These are phyloP conservation scores for Brenthis ino DNA, from an alignment of 2,888 invertebrate genomes.

Conservation along the genomic window DNA sequence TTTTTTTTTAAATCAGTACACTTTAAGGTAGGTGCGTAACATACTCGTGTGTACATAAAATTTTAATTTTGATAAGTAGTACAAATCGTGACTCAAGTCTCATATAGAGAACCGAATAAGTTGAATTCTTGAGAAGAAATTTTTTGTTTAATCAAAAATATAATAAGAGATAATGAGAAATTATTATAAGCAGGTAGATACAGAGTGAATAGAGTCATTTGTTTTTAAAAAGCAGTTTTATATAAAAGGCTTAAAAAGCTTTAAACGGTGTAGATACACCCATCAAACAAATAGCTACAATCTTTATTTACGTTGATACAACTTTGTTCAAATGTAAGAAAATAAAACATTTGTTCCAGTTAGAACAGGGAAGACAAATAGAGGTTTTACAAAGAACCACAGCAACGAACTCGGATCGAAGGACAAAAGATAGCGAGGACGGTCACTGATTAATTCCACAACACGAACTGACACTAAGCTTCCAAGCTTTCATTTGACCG, in stretches of 20 bases:
- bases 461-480: slow-evolving; percentile 52
- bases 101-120: no score
- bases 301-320: slow-evolving; percentile 18
- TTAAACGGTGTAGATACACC: slow-evolving; percentile 1
- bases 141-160: no score
- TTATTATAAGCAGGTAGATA: no score
- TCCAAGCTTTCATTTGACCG: slow-evolving; percentile 31
- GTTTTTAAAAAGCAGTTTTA: no score
- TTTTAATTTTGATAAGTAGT: no score
- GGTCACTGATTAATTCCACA: slow-evolving; percentile 62
- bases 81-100: no score
- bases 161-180: no score
- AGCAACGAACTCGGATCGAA: slow-evolving; percentile 32
- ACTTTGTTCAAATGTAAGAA: slow-evolving; percentile 25
- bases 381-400: slow-evolving; percentile 32
- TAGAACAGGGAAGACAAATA: slow-evolving; percentile 32
- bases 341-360: slow-evolving; percentile 35
- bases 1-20: slow-evolving; percentile 6
- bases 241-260: not conserved
- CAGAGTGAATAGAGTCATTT: no score
- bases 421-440: slow-evolving; percentile 42
- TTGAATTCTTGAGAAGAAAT: no score
- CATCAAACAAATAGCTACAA: slow-evolving; percentile 8
- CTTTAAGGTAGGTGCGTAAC: no score
- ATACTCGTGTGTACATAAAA: no score